These are phyloP conservation scores for Equus quagga DNA, from an alignment of 2,113 vertebrate species.

Conservation along the genomic window DNA sequence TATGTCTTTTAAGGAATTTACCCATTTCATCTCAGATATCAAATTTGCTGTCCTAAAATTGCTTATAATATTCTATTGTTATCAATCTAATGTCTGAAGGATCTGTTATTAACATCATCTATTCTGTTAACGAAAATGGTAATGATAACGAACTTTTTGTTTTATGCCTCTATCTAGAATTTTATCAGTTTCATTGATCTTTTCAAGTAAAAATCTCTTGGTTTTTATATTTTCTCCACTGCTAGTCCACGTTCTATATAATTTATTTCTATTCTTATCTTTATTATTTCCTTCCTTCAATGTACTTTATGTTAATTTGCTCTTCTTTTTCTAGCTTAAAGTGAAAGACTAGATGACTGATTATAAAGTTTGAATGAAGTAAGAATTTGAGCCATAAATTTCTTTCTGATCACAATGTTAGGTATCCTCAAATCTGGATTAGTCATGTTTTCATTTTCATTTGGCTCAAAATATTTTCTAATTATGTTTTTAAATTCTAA, in stretches of 20 bases:
- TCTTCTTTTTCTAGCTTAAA: not conserved
- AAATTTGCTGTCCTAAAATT: not conserved
- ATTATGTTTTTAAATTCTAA: not conserved
- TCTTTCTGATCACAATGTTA: not conserved
- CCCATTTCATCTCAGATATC: not conserved
- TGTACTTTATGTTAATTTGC: not conserved
- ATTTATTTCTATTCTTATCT: not conserved
- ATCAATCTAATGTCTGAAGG: not conserved
- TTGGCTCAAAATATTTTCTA: not conserved
- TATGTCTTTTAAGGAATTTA: not conserved
- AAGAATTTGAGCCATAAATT: not conserved
- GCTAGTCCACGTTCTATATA: not conserved
- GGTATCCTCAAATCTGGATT: not conserved
- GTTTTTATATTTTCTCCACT: not conserved
- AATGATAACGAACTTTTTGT: not conserved
- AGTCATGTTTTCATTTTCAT: not conserved
- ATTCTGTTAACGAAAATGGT: not conserved
- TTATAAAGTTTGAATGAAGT: not conserved
- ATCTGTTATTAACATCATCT: not conserved
- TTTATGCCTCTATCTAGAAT: not conserved
- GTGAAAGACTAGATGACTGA: not conserved
- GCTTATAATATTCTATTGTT: not conserved
- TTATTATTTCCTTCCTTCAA: not conserved
- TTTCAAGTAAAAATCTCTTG: not conserved
- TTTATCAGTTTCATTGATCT: not conserved